Conservation (phyloP, 2,113 vertebrate species). For the Aptenodytes patagonicus region DNA sequence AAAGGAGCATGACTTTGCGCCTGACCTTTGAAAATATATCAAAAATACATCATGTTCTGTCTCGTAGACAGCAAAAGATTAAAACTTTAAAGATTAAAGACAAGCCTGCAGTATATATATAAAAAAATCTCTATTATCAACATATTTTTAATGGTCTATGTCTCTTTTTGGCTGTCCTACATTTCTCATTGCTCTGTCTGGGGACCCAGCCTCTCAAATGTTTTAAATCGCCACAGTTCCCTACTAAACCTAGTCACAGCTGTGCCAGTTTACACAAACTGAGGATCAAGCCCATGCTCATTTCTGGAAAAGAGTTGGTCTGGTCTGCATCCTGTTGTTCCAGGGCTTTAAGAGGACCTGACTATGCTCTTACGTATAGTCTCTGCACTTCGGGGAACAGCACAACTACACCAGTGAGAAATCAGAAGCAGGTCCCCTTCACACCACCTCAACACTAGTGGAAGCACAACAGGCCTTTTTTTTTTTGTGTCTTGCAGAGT, state of each 20-base stretch:
- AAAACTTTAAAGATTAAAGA: conserved; percentile 39
- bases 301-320: not conserved
- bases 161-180: not conserved
- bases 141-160: not conserved
- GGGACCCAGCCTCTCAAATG: not conserved
- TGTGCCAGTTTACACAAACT: not conserved
- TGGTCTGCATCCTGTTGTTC: not conserved
- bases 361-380: accelerated
- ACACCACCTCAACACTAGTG: not conserved
- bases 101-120: not conserved
- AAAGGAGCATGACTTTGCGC: not conserved
- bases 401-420: not conserved
- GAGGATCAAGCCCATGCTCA: not conserved
- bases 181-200: not conserved
- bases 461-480: not conserved
- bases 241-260: not conserved
- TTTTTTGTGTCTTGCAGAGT: not conserved
- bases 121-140: not conserved
- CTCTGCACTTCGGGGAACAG: not conserved
- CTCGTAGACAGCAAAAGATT: not conserved
- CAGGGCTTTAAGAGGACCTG: not conserved
- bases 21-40: conserved; percentile 48
- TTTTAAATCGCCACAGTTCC: not conserved
- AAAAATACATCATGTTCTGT: not conserved
- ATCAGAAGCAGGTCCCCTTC: not conserved